Conservation (phyloP, 2,113 vertebrate species). For the Copsychus sechellarum region DNA sequence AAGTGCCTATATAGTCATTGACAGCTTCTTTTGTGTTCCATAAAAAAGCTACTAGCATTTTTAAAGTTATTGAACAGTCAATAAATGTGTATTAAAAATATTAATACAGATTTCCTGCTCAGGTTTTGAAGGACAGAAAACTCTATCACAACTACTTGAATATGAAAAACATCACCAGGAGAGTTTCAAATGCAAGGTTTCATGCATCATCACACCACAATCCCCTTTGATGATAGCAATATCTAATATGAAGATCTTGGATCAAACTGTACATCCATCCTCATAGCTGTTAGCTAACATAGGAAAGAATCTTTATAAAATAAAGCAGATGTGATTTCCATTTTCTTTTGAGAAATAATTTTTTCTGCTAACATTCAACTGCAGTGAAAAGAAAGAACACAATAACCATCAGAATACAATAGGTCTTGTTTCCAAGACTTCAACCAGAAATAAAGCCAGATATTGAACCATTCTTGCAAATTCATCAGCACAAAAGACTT, state of each 20-base stretch:
- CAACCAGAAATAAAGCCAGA: not conserved
- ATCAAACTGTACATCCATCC: not conserved
- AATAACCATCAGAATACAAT: not conserved
- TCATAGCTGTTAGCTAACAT: not conserved
- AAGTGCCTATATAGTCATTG: not conserved
- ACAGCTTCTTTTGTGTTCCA: not conserved
- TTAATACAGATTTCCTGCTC: not conserved
- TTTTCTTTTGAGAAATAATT: not conserved
- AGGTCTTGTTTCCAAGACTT: not conserved
- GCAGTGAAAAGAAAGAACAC: not conserved
- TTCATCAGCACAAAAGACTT: not conserved
- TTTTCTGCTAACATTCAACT: not conserved
- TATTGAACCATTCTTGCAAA: not conserved
- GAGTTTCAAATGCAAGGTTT: not conserved
- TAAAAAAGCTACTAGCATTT: not conserved
- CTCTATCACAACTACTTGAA: not conserved
- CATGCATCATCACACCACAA: not conserved
- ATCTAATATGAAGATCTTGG: not conserved
- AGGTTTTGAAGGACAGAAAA: not conserved
- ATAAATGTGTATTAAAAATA: not conserved
- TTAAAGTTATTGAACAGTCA: not conserved
- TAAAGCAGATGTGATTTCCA: not conserved
- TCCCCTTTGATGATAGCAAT: not conserved
- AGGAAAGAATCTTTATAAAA: not conserved
- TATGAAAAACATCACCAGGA: not conserved